Base-by-base conservation (phyloP, 2,888 invertebrate species). In the Oscheius sp. region DNA sequence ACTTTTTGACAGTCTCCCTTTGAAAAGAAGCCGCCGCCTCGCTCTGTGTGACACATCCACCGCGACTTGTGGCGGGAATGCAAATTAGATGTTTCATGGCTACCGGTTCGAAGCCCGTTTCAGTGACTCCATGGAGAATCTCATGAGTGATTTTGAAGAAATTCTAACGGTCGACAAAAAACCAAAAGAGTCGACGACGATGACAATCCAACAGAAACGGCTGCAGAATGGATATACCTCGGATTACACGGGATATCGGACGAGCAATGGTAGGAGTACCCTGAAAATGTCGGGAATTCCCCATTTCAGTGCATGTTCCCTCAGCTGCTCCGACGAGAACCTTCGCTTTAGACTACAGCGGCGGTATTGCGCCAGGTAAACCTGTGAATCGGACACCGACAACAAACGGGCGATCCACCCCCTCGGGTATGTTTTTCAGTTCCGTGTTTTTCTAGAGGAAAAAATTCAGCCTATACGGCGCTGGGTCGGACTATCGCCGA, bases 81-180 rank as follows among this genome's bases (percentile, higher is more conserved):
- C 66, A 66, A 52, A 66, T 66, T 49, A 66, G 66, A 35, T n/a
- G 49, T 52, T 49, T 66, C 25, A 61, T 61, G 41, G 61, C 61
- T 61, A 66, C 49, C 66, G 66, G 66, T 49, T 25, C 9, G 66
- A 49, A 49, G 23, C 25, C 43, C 23, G 9, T 78, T 83, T 75
- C 77, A 85, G 85, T 69, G 85, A 86, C 66, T 86, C 85, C 6
- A 74, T 87, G 68, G 86, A 86, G 61, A 85, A 86, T 70, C 77
- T 87, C 27, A 82, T 85, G 82, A 80, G 80, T 58, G 86, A 87
- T 73, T 84, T 86, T 59, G 86, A 86, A 41, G 86, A 85, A 43
- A 80, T 80, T 6, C 72, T 84, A 23, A 75, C 73, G n/a, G 43
- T 43, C n/a, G 53, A 74, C 25, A 45, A 43, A n/a, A 35, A 61